phyloP scores from a whole-genome alignment of 2,888 invertebrate genomes.

The Drosophila kambysellisi region DNA sequence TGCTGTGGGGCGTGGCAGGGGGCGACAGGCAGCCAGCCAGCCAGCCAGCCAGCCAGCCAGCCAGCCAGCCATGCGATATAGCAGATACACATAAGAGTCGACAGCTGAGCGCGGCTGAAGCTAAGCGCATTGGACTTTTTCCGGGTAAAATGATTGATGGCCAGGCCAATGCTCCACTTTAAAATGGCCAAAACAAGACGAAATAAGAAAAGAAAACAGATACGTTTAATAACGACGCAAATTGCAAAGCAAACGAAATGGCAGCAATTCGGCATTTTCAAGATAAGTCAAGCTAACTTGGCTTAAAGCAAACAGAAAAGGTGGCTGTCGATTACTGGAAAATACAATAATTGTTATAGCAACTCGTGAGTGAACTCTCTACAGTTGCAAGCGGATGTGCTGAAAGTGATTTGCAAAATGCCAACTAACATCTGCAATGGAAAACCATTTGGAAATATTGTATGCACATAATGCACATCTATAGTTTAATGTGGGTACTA shows the following conservation, averaged over 20 bases:
- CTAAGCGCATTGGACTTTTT: constrained; percentile 43
- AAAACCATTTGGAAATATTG: background rate
- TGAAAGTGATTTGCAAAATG: background rate
- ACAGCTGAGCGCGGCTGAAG: constrained; percentile 62
- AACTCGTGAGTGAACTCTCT: background rate
- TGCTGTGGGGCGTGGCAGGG: constrained; percentile 34
- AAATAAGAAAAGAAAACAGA: constrained; percentile 28
- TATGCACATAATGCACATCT: background rate
- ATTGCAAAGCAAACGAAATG: constrained; percentile 55
- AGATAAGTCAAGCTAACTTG: constrained; percentile 28
- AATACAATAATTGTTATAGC: background rate
- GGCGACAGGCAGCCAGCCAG: constrained; percentile 2
- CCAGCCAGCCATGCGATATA: constrained; percentile 54
- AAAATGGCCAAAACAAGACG: constrained; percentile 53
- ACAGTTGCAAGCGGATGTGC: background rate
- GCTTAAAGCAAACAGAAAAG: background rate
- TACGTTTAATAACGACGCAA: constrained; percentile 58
- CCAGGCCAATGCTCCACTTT: constrained; percentile 68
- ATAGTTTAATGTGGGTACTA: constrained; percentile 1
- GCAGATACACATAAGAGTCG: constrained; percentile 70
- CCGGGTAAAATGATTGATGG: constrained; percentile 72
- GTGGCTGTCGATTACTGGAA: background rate
- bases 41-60: constrained; percentile 30
- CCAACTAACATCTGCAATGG: background rate
- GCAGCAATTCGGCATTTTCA: constrained; percentile 33